Base-by-base conservation (phyloP, 2,113 vertebrate species). In the Lasiurus cinereus region DNA sequence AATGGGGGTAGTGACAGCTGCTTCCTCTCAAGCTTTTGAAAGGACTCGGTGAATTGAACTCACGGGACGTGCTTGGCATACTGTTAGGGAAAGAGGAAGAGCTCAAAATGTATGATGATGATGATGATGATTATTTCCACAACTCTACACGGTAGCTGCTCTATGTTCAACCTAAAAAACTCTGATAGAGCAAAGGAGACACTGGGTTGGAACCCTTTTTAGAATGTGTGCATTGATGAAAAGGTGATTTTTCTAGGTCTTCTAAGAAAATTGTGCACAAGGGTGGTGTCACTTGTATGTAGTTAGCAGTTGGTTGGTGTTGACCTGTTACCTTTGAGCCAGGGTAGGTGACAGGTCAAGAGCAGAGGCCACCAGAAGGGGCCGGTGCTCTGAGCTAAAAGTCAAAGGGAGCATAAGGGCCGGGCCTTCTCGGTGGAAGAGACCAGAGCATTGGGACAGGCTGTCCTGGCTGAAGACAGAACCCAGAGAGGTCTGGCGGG, bases 221-320 rank as follows among this genome's bases (percentile, higher is more conserved):
- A n/a, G 94, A 94, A 93, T 10, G 66, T 94, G 82, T 89, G 94
- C 93, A 90, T 59, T 79, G 66, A 64, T 87, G 22, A 64, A 33
- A 69, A 91, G 64, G 54, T 88, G 54, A 33, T 52, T 88, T 94
- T 93, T 78, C 80, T 76, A 43, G 67, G 56, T 83, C 73, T 93
- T 88, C 22, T 52, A 72, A 79, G 67, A 85, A 88, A 43, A 36
- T 82, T 50, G 91, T 83, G 93, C 56, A 59, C 76, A 66, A 69
- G 66, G 16, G 54, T 73, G 62, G 8, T 79, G 93, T 79, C 22
- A 39, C 33, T 11, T 43, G 4, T 64, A 76, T 73, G 16, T 74
- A 43, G 27, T 62, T 79, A 46, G 12, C 31, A 50, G 85, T 27
- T 73, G 82, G 43, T 54, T 94, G 24, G 6, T 46, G 95, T 78